Conservation (phyloP, 2,797 vertebrate genomes). For the Florisuga fusca region DNA sequence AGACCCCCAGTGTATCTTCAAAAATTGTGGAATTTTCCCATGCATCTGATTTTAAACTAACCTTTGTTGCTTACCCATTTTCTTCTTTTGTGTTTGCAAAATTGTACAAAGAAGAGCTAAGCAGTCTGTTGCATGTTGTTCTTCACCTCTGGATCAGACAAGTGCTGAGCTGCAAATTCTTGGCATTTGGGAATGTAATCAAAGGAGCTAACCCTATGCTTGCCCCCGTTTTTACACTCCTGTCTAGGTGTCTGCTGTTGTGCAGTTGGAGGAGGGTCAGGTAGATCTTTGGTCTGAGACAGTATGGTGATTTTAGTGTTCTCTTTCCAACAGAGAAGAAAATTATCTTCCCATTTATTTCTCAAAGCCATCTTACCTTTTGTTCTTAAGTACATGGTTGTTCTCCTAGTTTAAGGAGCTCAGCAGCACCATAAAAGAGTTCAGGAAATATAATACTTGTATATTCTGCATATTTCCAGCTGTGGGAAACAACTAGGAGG, state of each 20-base stretch:
- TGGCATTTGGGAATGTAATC: background rate
- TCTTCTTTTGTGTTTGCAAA: background rate
- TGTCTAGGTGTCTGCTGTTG: background rate
- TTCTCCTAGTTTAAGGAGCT: background rate
- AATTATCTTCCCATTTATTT: background rate
- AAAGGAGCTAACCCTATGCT: background rate
- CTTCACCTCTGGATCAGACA: background rate
- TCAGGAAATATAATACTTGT: background rate
- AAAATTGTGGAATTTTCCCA: background rate
- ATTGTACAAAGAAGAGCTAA: background rate
- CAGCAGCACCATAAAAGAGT: background rate
- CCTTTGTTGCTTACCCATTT: background rate
- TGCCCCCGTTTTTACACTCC: background rate
- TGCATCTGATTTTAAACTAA: background rate
- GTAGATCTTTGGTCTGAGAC: background rate
- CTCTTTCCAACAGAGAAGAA: background rate
- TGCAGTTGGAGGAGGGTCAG: background rate
- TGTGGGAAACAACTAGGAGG: background rate
- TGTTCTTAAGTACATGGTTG: background rate
- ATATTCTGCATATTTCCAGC: background rate
- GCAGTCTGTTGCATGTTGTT: background rate
- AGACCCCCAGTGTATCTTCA: fast-evolving
- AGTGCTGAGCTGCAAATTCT: background rate
- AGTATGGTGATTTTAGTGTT: background rate
- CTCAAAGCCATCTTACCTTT: background rate